phyloP scores from a whole-genome alignment of 2,113 vertebrate species.

The Prionailurus bengalensis region DNA sequence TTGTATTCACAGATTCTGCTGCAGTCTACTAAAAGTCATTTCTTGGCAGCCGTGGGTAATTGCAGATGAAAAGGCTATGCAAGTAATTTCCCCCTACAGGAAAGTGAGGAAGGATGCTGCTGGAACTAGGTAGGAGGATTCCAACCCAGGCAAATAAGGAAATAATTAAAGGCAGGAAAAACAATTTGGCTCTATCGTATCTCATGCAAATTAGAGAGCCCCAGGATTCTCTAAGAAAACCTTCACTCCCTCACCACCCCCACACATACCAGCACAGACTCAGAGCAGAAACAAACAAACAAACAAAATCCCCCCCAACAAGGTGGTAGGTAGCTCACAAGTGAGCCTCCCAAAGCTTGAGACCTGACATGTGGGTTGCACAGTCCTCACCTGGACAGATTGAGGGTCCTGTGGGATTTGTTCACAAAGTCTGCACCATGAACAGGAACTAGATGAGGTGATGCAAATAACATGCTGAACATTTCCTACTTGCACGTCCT shows the following conservation, averaged over 20 bases:
- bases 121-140: conserved; percentile 49
- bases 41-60: conserved; percentile 69
- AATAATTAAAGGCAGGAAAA: conserved; percentile 83
- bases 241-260: background rate
- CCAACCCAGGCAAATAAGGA: conserved; percentile 74
- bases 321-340: background rate
- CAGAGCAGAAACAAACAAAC: background rate
- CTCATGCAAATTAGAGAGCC: conserved; percentile 67
- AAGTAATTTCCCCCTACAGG: conserved; percentile 62
- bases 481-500: conserved; percentile 69
- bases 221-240: conserved; percentile 25
- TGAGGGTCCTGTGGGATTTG: background rate
- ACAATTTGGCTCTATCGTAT: conserved; percentile 52
- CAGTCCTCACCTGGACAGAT: background rate
- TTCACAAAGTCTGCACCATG: conserved; percentile 65
- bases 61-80: conserved; percentile 68
- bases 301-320: background rate
- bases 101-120: conserved; percentile 59
- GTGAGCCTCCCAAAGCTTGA: background rate
- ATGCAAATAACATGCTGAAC: conserved; percentile 59
- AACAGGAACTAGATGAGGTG: conserved; percentile 22
- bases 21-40: conserved; percentile 45
- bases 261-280: background rate
- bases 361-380: conserved; percentile 41
- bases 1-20: conserved; percentile 65